Evolutionary conservation across 1,140 invertebrate species (phyloP).

Genomic region (Drosophila busckii): DNA sequence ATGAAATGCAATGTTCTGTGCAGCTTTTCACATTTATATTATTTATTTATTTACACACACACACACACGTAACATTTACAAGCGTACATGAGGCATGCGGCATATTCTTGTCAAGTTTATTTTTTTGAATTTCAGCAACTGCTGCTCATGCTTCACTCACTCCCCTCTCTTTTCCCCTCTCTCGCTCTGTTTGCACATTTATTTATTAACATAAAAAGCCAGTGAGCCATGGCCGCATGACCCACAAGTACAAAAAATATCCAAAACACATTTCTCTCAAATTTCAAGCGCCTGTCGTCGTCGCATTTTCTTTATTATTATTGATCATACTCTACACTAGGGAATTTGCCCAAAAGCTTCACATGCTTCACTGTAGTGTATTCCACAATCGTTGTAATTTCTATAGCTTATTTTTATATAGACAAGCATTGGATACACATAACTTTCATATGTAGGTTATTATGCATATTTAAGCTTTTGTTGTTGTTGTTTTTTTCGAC

Average conservation of each 20-base stretch:
- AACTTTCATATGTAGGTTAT: too few species aligned
- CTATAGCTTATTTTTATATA: slow-evolving; percentile 39
- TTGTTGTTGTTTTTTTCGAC: too few species aligned
- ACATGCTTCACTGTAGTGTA: slow-evolving; percentile 11
- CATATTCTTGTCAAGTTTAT: slow-evolving; percentile 4
- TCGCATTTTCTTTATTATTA: too few species aligned
- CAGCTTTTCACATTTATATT: slow-evolving; percentile 12
- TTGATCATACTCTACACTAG: too few species aligned
- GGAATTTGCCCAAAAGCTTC: too few species aligned
- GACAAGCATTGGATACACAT: too few species aligned
- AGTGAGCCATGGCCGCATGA: slow-evolving; percentile 57
- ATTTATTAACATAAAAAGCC: slow-evolving; percentile 75
- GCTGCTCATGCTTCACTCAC: slow-evolving; percentile 21
- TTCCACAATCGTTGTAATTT: slow-evolving; percentile 48
- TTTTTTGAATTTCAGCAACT: background rate
- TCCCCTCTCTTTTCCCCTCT: too few species aligned
- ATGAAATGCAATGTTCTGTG: slow-evolving; percentile 36
- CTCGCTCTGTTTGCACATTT: slow-evolving; percentile 36
- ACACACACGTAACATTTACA: background rate
- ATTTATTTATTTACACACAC: slow-evolving; percentile 4
- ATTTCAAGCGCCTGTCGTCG: too few species aligned
- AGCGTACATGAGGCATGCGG: background rate
- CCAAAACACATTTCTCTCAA: too few species aligned
- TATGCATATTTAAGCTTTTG: slow-evolving; percentile 29
- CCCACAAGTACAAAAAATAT: too few species aligned